Base-by-base conservation (phyloP, 1,140 invertebrate species). In the Camponotus floridanus region DNA sequence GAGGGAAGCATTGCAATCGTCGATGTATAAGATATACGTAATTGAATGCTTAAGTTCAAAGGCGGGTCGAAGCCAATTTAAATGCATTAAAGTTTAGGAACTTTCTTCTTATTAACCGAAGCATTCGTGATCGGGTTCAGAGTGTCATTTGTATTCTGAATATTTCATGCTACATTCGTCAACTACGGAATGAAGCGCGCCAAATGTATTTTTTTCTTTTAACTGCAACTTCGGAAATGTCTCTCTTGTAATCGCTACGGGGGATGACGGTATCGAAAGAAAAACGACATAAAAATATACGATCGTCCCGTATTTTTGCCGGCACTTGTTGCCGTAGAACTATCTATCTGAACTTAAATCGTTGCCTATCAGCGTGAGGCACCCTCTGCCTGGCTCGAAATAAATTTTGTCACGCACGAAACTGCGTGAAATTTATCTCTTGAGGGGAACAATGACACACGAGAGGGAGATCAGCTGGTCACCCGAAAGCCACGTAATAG, bases 61-160 rank as follows among this genome's bases (percentile, higher is more conserved):
- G 26, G n/a, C 18, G 26, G 39, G 36, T 67, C 18, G 18, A 62
- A 81, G 36, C 31, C 86, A 81, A 90, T 90, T 90, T 90, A 90
- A 91, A 91, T 89, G 87, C 90, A 91, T 91, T 74, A 88, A 76
- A 79, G 68, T 85, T 88, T 91, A 65, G 76, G 61, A 89, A 91
- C 76, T 91, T 91, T 91, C 76, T 91, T 91, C 76, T 91, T 91
- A 91, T 91, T 91, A 87, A 88, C 89, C 45, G 42, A 65, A 71
- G 79, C 64, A 68, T 48, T 57, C 68, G 86, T 78, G 86, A 90
- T 91, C 83, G 73, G 70, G 62, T 91, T 88, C 83, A 33, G 48
- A 26, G 55, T 86, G 61, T 48, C 61, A 83, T 91, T 88, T 84
- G 83, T 88, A 88, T 88, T 87, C 68, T 90, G 89, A 91, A 91